phyloP scores from a whole-genome alignment of 2,113 vertebrate genomes.

The Xyrauchen texanus region DNA sequence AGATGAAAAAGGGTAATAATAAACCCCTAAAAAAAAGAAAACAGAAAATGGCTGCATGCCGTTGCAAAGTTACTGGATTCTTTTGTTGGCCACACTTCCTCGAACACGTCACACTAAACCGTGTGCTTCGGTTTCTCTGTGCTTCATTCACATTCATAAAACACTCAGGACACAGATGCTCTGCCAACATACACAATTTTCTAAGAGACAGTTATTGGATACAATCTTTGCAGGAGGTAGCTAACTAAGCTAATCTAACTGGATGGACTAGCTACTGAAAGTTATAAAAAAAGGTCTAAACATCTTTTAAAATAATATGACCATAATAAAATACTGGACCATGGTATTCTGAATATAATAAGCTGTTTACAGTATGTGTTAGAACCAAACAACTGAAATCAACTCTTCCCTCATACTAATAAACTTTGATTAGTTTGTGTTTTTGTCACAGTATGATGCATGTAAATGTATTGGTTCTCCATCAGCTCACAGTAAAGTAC shows the following conservation, averaged over 20 bases:
- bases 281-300: too few species aligned
- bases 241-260: not conserved
- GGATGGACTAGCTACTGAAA: not conserved
- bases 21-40: not conserved
- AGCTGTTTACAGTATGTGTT: not conserved
- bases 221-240: conserved; percentile 17
- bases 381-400: not conserved
- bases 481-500: not conserved
- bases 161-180: not conserved
- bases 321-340: too few species aligned
- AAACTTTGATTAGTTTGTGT: not conserved
- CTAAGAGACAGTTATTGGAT: not conserved
- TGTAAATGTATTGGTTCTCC: not conserved
- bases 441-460: not conserved
- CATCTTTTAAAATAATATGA: too few species aligned
- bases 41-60: not conserved
- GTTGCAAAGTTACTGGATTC: conserved; percentile 48
- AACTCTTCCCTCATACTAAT: not conserved
- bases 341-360: not conserved
- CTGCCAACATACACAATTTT: not conserved
- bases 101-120: conserved; percentile 20
- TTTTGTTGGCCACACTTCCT: conserved; percentile 38
- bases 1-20: not conserved
- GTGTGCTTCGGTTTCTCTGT: not conserved
- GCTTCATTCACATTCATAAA: conserved; percentile 51